phyloP scores from a whole-genome alignment of 2,113 vertebrate genomes.

The Smithornis capensis region DNA sequence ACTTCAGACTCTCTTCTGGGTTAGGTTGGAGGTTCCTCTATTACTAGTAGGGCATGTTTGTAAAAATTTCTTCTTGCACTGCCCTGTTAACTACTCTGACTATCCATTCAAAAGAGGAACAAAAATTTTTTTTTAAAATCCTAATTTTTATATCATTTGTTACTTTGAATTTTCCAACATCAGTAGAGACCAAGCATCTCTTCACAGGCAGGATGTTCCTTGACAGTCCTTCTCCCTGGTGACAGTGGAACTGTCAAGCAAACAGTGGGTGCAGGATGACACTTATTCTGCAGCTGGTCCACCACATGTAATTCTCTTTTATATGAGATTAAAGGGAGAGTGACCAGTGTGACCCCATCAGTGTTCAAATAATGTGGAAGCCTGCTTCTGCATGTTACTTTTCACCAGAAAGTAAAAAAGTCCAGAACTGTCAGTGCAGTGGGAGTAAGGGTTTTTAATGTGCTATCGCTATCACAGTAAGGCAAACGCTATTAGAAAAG shows the following conservation, averaged over 20 bases:
- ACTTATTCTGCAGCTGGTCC: not conserved
- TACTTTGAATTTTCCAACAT: not conserved
- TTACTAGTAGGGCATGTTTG: not conserved
- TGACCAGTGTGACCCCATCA: not conserved
- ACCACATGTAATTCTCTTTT: not conserved
- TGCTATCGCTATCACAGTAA: not conserved
- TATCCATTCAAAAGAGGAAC: not conserved
- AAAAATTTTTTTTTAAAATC: not conserved
- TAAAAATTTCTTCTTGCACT: not conserved
- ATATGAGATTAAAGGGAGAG: not conserved
- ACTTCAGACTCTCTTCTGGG: not conserved
- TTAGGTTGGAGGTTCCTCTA: not conserved
- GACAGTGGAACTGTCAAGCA: not conserved
- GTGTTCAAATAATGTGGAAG: not conserved
- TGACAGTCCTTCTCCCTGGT: not conserved
- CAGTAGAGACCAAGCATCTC: not conserved
- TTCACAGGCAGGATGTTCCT: not conserved
- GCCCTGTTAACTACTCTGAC: not conserved
- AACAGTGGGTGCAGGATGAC: not conserved
- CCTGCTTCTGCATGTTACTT: not conserved
- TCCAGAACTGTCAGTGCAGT: not conserved
- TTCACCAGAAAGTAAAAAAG: not conserved
- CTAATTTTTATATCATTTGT: not conserved
- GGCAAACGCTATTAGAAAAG: not conserved
- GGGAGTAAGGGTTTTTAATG: not conserved